Base-by-base conservation (phyloP, 2,888 invertebrate genomes). In the Abrostola triplasia region DNA sequence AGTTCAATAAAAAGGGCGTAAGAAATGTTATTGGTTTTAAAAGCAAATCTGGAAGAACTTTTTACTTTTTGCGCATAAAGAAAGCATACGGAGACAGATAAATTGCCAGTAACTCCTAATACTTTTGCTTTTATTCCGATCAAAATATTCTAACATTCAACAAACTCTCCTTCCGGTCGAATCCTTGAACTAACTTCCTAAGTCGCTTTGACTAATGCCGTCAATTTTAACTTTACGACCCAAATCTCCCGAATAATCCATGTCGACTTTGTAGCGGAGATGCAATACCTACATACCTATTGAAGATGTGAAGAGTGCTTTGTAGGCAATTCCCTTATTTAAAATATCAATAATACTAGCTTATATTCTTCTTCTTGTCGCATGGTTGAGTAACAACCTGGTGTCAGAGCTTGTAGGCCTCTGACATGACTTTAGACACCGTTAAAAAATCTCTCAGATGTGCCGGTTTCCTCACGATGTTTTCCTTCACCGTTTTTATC, bases 161-260 rank as follows among this genome's bases (percentile, higher is more conserved):
- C 44, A 41, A 41, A 41, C 24, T 24, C 24, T 13, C 8, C 8
- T 24, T 4, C 24, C 24, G 13, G 44, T 13, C 11, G 12, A 6
- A 47, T 47, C 44, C 44, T 47, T 47, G 44, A 47, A 47, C 44
- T 47, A 24, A 47, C 12, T 44, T 44, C 5, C 12, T 44, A 44
- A 44, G 13, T 44, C 44, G 44, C 44, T 47, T 47, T 47, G 44
- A 47, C 24, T 24, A 47, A 47, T 47, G 24, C 44, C 44, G 5
- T 5, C 44, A 47, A 47, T 47, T 24, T 47, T 24, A 47, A 47
- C 44, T 47, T 24, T 13, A 47, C 24, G 13, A 47, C 24, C 44
- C 24, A 47, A 24, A 47, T 47, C 44, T 44, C 13, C 4, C 13
- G 24, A 24, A 24, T 47, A 47, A 47, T 47, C 44, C 44, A 47